A percentile compares a stretch with the other conserved stretches of the same genome.
Evolutionary conservation across 2,797 vertebrate genomes (phyloP).

Genomic region (Tokudaia tokunoshimensis): DNA sequence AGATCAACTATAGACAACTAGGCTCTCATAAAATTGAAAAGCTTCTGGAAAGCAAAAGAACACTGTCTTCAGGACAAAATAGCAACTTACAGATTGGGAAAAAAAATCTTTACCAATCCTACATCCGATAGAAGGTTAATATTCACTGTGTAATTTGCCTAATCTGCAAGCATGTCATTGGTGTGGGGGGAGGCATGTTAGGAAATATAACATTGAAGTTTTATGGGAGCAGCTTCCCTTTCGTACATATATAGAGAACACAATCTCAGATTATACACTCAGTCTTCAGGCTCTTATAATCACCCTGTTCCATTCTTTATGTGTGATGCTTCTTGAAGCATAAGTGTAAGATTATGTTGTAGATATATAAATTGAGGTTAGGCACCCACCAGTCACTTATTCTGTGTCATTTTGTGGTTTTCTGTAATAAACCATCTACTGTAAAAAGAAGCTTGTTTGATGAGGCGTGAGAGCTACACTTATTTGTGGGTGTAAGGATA

Average conservation of each 20-base stretch:
- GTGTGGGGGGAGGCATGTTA: background rate
- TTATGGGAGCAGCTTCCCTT: background rate
- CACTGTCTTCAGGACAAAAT: too few species aligned
- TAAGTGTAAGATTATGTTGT: background rate
- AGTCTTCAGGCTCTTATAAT: background rate
- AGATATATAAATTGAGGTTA: background rate
- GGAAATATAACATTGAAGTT: background rate
- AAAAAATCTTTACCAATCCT: too few species aligned
- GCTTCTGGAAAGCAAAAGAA: too few species aligned
- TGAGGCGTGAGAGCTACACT: background rate
- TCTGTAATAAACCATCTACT: background rate
- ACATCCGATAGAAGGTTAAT: too few species aligned
- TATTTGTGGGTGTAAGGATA: background rate
- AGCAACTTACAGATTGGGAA: too few species aligned
- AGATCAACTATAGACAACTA: too few species aligned
- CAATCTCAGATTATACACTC: background rate
- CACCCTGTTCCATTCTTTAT: background rate
- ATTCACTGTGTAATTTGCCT: background rate
- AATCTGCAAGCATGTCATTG: background rate
- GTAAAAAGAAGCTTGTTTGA: background rate
- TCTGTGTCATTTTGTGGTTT: background rate
- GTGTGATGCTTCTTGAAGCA: background rate
- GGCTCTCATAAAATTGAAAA: too few species aligned
- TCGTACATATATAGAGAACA: background rate
- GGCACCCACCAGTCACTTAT: rapidly evolving